These are phyloP conservation scores for Calonectris borealis DNA, from an alignment of 2,113 vertebrate genomes.

Conservation along the genomic window DNA sequence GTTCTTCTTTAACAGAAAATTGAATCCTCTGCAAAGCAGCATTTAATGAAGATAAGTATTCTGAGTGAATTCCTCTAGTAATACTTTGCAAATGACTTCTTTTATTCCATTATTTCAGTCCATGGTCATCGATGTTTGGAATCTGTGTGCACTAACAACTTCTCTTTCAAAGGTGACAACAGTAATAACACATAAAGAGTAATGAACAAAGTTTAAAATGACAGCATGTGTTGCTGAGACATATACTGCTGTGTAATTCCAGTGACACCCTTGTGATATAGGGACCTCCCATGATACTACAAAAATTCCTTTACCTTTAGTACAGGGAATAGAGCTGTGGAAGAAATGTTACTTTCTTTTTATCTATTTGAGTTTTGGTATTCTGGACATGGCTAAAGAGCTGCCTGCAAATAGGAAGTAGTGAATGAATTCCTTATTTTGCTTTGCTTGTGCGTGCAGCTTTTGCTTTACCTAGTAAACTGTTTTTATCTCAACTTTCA, in stretches of 20 bases:
- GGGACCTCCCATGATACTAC: not conserved
- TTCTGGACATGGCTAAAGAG: not conserved
- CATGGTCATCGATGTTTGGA: not conserved
- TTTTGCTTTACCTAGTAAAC: not conserved
- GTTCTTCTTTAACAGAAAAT: not conserved
- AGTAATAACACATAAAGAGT: not conserved
- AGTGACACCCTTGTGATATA: not conserved
- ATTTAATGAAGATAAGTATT: not conserved
- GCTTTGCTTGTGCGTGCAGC: not conserved
- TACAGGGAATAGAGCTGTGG: not conserved
- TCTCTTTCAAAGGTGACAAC: not conserved
- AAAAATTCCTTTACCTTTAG: not conserved
- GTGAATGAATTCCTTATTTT: not conserved
- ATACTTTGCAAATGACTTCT: not conserved
- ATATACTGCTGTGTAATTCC: not conserved
- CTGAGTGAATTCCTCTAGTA: not conserved
- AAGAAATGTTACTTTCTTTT: not conserved
- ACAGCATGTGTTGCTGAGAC: not conserved
- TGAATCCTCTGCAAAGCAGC: not conserved
- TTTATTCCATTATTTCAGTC: not conserved
- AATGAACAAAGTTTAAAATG: not conserved
- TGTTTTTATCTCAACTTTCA: not conserved
- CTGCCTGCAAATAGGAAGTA: not conserved
- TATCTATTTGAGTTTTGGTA: not conserved
- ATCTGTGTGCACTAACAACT: not conserved